Percentiles rank a stretch among this genome's conserved stretches.
Evolutionary conservation across 2,113 vertebrate genomes (phyloP).

Genomic region (Seriola rivoliana): DNA sequence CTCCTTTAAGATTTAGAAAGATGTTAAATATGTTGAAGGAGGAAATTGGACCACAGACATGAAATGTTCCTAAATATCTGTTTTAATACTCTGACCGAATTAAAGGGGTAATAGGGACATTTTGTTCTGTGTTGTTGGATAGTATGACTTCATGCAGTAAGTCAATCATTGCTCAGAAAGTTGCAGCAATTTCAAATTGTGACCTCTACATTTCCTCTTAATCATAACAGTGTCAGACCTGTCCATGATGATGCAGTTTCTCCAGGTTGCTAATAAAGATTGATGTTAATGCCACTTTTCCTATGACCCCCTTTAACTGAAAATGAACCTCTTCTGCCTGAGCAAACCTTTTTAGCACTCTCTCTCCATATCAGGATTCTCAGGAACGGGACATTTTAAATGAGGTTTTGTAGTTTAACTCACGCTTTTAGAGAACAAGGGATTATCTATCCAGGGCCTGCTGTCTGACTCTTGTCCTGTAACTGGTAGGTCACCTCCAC

Average conservation of each 20-base stretch:
- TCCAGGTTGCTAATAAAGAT: neutral
- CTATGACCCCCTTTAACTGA: neutral
- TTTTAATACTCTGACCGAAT: neutral
- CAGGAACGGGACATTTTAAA: too few relatives aligned
- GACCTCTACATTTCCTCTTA: neutral
- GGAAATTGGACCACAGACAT: neutral
- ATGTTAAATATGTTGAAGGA: neutral
- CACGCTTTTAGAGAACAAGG: constrained; percentile 51
- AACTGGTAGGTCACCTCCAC: neutral
- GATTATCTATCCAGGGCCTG: constrained; percentile 36
- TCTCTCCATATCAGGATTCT: neutral
- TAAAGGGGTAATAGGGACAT: neutral
- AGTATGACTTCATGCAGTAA: neutral
- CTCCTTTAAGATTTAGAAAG: neutral
- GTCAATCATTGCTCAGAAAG: neutral
- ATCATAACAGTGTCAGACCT: neutral
- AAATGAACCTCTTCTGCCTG: too few relatives aligned
- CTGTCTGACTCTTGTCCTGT: constrained; percentile 12
- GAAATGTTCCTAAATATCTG: neutral
- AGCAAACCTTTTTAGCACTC: too few relatives aligned
- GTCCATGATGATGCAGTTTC: neutral
- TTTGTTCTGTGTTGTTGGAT: neutral
- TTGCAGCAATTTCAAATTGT: neutral
- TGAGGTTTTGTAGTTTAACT: neutral
- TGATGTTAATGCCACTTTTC: neutral